Base-by-base conservation (phyloP, 2,888 invertebrate genomes). In the Ichneumoninae sp. region DNA sequence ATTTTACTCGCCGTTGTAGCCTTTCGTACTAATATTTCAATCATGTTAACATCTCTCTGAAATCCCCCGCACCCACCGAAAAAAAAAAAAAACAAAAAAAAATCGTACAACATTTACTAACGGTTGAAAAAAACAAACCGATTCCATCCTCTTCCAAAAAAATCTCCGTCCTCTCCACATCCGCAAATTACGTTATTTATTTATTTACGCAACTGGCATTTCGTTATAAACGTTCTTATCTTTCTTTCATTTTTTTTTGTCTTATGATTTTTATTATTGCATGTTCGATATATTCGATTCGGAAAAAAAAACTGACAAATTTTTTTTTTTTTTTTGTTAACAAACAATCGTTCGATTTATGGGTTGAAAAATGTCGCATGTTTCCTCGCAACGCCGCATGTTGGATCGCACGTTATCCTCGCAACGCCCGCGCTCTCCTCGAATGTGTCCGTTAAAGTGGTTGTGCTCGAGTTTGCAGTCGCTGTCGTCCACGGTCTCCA, bases 401-500 rank as follows among this genome's bases (percentile, higher is more conserved):
- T 44, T 1, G 71, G 13, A 26, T 7, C 26, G 83, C 19, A 69
- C 79, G 13, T 30, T 83, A 40, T 40, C 19, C 74, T 44, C 54
- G 77, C 54, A 52, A 44, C 30, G 68, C 44, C 36, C 36, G 7
- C 57, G 40, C 50, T 33, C 54, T 0, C 50, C 26, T 26, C 66
- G 30, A 54, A 62, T 65, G 72, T 57, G 66, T 47, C 44, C 44
- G 44, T 47, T 47, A 47, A 47, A 94, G 94, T 94, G 94, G 93
- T 87, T 94, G 69, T 94, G 94, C 88, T 93, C 94, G 86, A 94
- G 94, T 89, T 89, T 94, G 85, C 93, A 94, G 85, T 94, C 94
- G 4, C 89, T 94, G 22, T 94, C 94, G 10, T 94, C 94, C 13
- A 93, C 93, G 8, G 94, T 94, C 36, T 94, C 94, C 57, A 94